A percentile compares a stretch with the other conserved stretches of the same genome.
These are phyloP conservation scores for Thecocarcelia acutangulata DNA, from an alignment of 2,888 invertebrate genomes.

Conservation along the genomic window DNA sequence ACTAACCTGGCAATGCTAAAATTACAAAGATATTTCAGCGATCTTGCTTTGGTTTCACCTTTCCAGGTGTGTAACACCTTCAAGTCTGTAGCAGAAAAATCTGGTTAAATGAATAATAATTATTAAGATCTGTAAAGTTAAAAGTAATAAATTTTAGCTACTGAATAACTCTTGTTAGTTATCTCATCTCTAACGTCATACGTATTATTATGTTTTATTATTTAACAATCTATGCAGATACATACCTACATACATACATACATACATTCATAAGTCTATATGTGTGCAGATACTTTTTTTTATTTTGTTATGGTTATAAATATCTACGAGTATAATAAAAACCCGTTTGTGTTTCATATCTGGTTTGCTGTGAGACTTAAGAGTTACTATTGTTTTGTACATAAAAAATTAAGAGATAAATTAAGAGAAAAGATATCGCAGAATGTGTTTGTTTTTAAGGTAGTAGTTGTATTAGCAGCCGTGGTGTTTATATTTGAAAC, in stretches of 20 bases:
- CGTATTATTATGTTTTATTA: slow-evolving; percentile 44
- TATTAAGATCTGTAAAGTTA: slow-evolving; percentile 22
- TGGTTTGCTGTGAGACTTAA: neutral
- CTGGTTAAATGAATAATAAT: neutral
- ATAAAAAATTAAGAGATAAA: slow-evolving; percentile 29
- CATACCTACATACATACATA: neutral
- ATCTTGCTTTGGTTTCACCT: too few relatives aligned
- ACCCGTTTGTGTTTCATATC: too few relatives aligned
- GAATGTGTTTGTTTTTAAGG: neutral
- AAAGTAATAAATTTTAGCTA: slow-evolving; percentile 18
- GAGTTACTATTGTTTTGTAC: neutral
- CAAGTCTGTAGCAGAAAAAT: too few relatives aligned
- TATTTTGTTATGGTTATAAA: neutral
- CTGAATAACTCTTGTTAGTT: slow-evolving; percentile 22
- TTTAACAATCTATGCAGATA: slow-evolving; percentile 23
- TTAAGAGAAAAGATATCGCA: slow-evolving; percentile 7
- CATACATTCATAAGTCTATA: neutral
- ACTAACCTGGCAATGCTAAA: too few relatives aligned
- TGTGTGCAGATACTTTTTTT: neutral
- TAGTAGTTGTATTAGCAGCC: slow-evolving; percentile 32
- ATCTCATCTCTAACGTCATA: slow-evolving; percentile 44
- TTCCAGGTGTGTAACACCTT: too few relatives aligned
- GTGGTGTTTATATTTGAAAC: slow-evolving; percentile 38
- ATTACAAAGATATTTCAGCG: too few relatives aligned
- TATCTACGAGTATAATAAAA: too few relatives aligned